Evolutionary conservation across 2,797 vertebrate species (phyloP), one percentile per base, ranked within the genome.

Genomic region (Paratrypauchen microcephalus): DNA sequence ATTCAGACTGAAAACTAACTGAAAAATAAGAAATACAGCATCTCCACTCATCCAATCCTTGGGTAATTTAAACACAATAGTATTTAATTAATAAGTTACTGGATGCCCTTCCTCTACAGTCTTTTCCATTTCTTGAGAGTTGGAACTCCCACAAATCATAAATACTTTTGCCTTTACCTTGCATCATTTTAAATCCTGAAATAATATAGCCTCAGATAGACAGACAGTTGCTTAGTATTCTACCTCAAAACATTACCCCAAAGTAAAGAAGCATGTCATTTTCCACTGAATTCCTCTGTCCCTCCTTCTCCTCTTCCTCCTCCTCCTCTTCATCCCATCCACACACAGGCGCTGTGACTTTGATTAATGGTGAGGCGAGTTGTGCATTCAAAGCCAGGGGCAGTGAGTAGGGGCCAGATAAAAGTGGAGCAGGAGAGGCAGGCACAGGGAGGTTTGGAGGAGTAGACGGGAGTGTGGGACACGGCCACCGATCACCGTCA

Each of bases 301-400:
- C 65, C 61, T 58, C 48, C n/a, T 28, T 56, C 57, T 60, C 41
- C 12, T 45, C 41, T 45, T 45, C 65, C 61, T 58, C 48, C 23
- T 63, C 48, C 70, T 57, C 57, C 71, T 79, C 73, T 83, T 71
- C 70, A 70, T 87, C 72, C 79, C 58, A 63, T 80, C 76, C 78
- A 84, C 87, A 87, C 80, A 80, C 86, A 74, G 71, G 83, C 87
- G 86, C 81, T 88, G 79, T 89, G 92, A 93, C 92, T 92, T 91
- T 93, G 91, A 93, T 93, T 92, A 93, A 93, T 93, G 90, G 86
- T 87, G 88, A 92, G 84, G 83, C 87, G 61, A 86, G 86, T 81
- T 83, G 90, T 90, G 86, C 88, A 91, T 93, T 90, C 90, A 90
- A 87, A 89, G 88, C 85, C 85, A 84, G 86, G 83, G 86, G 88